Evolutionary conservation across 2,797 vertebrate genomes (phyloP).

Genomic region (Sarcoramphus papa): DNA sequence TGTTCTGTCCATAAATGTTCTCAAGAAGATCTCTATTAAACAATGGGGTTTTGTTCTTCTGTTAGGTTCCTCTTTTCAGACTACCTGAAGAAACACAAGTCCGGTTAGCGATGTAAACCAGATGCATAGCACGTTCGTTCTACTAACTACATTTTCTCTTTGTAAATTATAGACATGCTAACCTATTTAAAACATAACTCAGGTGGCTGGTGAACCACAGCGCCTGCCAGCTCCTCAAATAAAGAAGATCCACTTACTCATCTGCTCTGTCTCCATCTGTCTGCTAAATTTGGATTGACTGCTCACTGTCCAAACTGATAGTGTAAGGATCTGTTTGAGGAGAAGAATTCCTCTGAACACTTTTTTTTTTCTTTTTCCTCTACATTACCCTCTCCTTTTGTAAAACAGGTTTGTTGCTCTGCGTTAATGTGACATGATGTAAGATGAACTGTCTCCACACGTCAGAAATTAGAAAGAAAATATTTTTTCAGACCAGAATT

Average conservation of each 20-base stretch:
- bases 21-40: neutral
- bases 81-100: neutral
- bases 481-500: constrained; percentile 59
- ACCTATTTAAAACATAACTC: constrained; percentile 74
- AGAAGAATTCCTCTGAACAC: constrained; percentile 38
- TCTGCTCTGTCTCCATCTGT: constrained; percentile 59
- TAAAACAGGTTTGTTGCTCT: constrained; percentile 31
- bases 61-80: neutral
- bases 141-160: constrained; percentile 52
- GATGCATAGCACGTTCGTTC: neutral
- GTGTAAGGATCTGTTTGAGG: constrained; percentile 44
- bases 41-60: neutral
- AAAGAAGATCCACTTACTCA: constrained; percentile 67
- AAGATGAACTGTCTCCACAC: constrained; percentile 46
- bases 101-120: neutral
- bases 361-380: neutral
- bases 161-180: constrained; percentile 58
- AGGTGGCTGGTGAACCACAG: constrained; percentile 63
- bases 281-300: constrained; percentile 73
- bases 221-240: constrained; percentile 62
- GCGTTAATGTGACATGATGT: constrained; percentile 43
- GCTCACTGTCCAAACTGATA: constrained; percentile 56
- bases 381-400: neutral
- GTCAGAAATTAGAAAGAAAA: constrained; percentile 68
- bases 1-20: neutral